Conservation (phyloP, 2,113 vertebrate genomes). For the Nesoenas mayeri region DNA sequence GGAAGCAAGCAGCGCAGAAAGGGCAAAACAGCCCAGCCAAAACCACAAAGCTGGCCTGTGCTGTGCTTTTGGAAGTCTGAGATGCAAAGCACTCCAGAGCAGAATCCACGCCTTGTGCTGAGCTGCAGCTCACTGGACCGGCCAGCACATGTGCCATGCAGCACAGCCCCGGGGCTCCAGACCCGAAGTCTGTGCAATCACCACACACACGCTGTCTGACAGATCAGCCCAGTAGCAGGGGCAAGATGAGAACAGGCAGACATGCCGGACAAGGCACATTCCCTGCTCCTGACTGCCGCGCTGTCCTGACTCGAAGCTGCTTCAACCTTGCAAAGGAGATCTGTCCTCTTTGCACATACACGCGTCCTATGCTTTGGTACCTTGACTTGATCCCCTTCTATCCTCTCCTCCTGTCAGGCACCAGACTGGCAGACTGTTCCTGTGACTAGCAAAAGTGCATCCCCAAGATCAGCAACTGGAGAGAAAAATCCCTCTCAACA, state of each 20-base stretch:
- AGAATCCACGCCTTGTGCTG: neutral
- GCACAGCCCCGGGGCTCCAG: neutral
- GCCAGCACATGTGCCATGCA: neutral
- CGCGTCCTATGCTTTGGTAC: accelerated
- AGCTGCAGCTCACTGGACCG: neutral
- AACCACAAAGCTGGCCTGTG: neutral
- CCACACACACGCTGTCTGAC: neutral
- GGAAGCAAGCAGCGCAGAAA: neutral
- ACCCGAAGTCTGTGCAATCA: accelerated
- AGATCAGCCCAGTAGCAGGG: neutral
- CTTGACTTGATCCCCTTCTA: neutral
- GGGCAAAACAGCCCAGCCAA: neutral
- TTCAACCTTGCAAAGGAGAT: neutral
- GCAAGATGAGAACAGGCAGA: neutral
- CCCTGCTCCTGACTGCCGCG: accelerated
- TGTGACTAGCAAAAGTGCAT: neutral
- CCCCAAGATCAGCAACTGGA: neutral
- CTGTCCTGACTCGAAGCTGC: neutral
- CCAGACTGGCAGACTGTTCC: neutral
- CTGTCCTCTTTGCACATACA: neutral
- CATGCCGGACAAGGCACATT: neutral
- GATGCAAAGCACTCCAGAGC: neutral
- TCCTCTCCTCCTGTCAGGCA: neutral
- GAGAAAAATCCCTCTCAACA: neutral
- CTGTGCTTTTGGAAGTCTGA: neutral